Percentiles rank a stretch among this genome's conserved stretches.
These are phyloP conservation scores for Ectobius pallidus DNA, from an alignment of 2,888 invertebrate species.

Conservation along the genomic window DNA sequence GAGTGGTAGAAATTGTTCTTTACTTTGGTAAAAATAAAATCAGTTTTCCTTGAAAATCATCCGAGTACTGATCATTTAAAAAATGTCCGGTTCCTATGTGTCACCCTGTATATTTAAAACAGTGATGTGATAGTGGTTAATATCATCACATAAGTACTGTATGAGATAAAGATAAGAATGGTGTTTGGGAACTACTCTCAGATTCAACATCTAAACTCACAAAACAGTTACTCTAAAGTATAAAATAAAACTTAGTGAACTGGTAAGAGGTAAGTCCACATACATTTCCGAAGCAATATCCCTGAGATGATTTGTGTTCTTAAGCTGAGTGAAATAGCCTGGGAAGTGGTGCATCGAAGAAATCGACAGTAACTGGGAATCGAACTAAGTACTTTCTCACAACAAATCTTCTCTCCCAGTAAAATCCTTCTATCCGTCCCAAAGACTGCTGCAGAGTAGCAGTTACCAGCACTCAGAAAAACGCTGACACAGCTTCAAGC, in stretches of 20 bases:
- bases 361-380: background rate
- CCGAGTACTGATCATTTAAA: no score
- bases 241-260: background rate
- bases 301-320: no score
- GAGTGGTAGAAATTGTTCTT: no score
- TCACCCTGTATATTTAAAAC: background rate
- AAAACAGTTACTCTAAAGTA: background rate
- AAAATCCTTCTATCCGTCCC: no score
- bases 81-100: no score
- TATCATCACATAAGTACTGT: background rate
- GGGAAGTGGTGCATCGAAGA: background rate
- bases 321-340: no score
- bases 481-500: no score
- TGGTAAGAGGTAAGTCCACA: background rate
- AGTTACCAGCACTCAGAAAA: background rate
- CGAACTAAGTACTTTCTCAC: no score
- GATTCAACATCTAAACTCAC: no score
- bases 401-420: no score
- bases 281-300: background rate
- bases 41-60: no score
- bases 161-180: background rate
- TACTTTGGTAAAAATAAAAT: no score
- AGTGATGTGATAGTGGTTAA: background rate
- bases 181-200: background rate
- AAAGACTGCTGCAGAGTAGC: background rate